Base-by-base conservation (phyloP, 2,113 vertebrate species). In the Heterotilapia buettikoferi region DNA sequence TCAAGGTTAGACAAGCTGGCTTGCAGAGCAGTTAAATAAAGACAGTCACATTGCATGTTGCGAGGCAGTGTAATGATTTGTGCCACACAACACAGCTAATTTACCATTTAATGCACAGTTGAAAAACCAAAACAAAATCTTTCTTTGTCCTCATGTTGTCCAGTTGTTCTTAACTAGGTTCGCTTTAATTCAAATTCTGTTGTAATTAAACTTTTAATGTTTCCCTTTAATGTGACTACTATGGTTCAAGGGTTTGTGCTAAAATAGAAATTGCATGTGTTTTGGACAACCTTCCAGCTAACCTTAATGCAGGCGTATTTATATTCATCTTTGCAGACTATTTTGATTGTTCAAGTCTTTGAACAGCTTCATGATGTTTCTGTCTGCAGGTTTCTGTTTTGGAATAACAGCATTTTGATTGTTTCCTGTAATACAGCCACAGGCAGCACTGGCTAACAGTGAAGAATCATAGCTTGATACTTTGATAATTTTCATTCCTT, bases 11-110 rank as follows among this genome's bases (percentile, higher is more conserved):
- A 86, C 52, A 82, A 54, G 79, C 68, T 18, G 53, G 78, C 84
- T 43, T 40, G 63, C 84, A 56, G 82, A 88, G 56, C 76, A 81
- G 80, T 80, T 91, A 86, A 89, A 88, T 50, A 88, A 91, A 92
- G 86, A 89, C 87, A 80, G 85, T 89, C 68, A 84, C 83, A 87
- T 91, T 89, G 52, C 57, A 73, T 84, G 88, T 88, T 71, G 53
- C 53, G 24, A 63, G 84, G 71, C 45, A 78, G 43, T 78, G 43
- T 78, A 31, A 78, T n/a, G 24, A 47, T 85, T 86, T 68, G 73
- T 61, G 78, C 52, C 54, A 85, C 81, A 53, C 43, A 50, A 29
- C 71, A 9, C 26, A 52, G 79, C 82, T 86, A 79, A 80, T 82
- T 84, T 24, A 53, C 4, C 40, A 10, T 57, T 24, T 83, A 63